phyloP scores from a whole-genome alignment of 92 coral and sea anemone genomes.

The Porites lobata region DNA sequence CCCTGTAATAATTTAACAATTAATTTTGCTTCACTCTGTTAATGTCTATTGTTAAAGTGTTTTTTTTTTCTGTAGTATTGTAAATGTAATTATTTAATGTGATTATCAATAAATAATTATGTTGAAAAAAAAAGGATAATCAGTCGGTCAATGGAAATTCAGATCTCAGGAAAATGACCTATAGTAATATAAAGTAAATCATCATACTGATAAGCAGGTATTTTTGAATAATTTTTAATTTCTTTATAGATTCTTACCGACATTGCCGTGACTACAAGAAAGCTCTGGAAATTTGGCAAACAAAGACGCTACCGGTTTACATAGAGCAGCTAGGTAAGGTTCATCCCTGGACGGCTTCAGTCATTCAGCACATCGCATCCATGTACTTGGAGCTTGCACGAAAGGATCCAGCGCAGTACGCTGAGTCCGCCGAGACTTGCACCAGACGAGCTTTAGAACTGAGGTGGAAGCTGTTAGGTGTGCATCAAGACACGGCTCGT shows the following conservation, averaged over 20 bases:
- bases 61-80: too few relatives aligned
- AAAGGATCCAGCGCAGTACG: background rate
- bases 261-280: background rate
- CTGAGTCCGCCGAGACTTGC: constrained; percentile 4
- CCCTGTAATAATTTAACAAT: too few relatives aligned
- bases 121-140: too few relatives aligned
- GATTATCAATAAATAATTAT: too few relatives aligned
- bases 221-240: background rate
- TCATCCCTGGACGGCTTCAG: constrained; percentile 31
- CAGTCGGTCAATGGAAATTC: too few relatives aligned
- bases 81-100: too few relatives aligned
- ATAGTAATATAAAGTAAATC: too few relatives aligned
- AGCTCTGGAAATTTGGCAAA: constrained; percentile 9
- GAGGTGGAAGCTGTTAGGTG: background rate
- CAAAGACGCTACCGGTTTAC: constrained; percentile 18
- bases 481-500: constrained; percentile 30
- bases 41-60: too few relatives aligned
- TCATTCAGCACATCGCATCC: constrained; percentile 5
- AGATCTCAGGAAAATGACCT: too few relatives aligned
- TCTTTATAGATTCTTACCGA: constrained; percentile 12
- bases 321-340: constrained; percentile 1
- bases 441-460: background rate
- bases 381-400: constrained; percentile 8
- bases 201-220: too few relatives aligned
- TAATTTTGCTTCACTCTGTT: too few relatives aligned